Conservation (phyloP, 2,113 vertebrate species). For the Elephantulus edwardii region DNA sequence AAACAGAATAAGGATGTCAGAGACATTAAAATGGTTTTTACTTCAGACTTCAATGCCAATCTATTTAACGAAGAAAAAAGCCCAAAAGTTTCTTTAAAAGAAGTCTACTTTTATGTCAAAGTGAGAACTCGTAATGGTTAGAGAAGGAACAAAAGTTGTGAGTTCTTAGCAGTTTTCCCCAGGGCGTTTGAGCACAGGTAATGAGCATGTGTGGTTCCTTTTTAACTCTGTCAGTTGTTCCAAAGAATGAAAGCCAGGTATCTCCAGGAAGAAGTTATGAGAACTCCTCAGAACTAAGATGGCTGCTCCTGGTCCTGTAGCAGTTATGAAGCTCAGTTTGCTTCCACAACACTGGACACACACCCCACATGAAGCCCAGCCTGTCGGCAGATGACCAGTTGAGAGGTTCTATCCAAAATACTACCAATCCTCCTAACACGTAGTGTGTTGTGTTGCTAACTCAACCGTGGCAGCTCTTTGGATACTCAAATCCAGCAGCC, state of each 20-base stretch:
- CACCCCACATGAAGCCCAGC: accelerated
- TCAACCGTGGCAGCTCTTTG: too few species aligned
- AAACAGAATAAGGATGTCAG: slow-evolving; percentile 18
- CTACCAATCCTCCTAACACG: background rate
- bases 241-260: background rate
- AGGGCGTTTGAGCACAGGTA: background rate
- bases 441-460: too few species aligned
- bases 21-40: slow-evolving; percentile 35
- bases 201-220: background rate
- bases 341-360: accelerated
- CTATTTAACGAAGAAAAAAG: background rate
- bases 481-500: too few species aligned
- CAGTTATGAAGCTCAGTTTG: background rate
- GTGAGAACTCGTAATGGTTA: slow-evolving; percentile 6
- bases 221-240: background rate
- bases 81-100: background rate
- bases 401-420: background rate
- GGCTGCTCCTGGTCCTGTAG: background rate
- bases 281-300: background rate
- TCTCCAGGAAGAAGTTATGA: background rate
- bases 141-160: background rate
- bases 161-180: background rate
- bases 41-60: background rate
- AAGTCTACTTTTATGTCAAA: background rate
- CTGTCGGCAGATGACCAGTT: accelerated